Conservation (phyloP, 2,797 vertebrate genomes). For the Epinephelus coioides region DNA sequence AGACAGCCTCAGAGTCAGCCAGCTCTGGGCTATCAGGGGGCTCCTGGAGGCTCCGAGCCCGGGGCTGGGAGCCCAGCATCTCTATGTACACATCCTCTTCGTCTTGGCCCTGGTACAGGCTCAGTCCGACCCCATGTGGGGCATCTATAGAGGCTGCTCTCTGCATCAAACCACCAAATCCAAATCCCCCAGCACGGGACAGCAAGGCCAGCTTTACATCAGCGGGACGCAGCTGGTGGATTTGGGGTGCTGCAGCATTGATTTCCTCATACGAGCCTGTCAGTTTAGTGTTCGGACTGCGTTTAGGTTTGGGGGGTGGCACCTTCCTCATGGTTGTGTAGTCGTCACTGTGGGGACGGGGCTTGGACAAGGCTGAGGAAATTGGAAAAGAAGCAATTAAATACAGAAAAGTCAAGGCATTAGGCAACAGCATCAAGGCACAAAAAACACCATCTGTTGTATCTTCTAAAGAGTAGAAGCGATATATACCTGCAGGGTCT, state of each 20-base stretch:
- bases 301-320: conserved; percentile 96
- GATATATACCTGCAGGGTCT: conserved; percentile 82
- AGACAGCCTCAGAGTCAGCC: conserved; percentile 90
- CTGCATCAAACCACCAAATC: conserved; percentile 79
- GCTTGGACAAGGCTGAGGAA: conserved; percentile 88
- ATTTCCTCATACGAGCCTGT: conserved; percentile 97
- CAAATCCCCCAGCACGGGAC: conserved; percentile 82
- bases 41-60: conserved; percentile 82
- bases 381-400: conserved; percentile 36
- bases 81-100: conserved; percentile 96
- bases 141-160: conserved; percentile 85
- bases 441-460: conserved; percentile 48
- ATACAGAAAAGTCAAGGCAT: conserved; percentile 34
- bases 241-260: conserved; percentile 76
- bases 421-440: conserved; percentile 23
- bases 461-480: conserved; percentile 34
- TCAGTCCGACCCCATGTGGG: conserved; percentile 80
- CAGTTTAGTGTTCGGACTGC: conserved; percentile 96
- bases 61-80: conserved; percentile 90
- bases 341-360: conserved; percentile 97
- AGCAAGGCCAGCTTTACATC: conserved; percentile 86
- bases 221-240: conserved; percentile 86
- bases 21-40: conserved; percentile 88
- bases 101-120: conserved; percentile 84
- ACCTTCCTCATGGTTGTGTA: conserved; percentile 97